These are phyloP conservation scores for Boloria selene DNA, from an alignment of 2,888 invertebrate genomes.

Conservation along the genomic window DNA sequence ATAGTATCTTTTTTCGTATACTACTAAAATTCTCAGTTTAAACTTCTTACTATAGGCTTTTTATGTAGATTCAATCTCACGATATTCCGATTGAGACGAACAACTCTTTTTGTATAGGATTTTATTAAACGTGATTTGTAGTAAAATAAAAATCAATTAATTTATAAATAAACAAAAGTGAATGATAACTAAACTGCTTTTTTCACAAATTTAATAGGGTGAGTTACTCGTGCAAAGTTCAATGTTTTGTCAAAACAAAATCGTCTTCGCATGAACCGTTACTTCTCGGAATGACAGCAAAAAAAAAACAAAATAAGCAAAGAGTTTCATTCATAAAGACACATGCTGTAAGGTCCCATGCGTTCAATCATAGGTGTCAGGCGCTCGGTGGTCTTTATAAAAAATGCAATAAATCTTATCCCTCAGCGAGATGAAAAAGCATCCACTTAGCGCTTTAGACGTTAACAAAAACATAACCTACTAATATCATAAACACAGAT, in stretches of 20 bases:
- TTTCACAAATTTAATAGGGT: slow-evolving; percentile 19
- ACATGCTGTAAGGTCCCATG: slow-evolving; percentile 48
- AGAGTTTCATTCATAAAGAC: slow-evolving; percentile 48
- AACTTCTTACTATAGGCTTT: neutral
- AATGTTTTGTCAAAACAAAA: slow-evolving; percentile 27
- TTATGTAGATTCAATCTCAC: slow-evolving; percentile 19
- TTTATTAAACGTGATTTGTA: neutral
- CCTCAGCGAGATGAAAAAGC: slow-evolving; percentile 36
- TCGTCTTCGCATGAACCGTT: slow-evolving; percentile 33
- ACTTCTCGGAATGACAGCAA: slow-evolving; percentile 33
- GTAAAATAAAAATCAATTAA: slow-evolving; percentile 7
- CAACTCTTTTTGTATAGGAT: neutral
- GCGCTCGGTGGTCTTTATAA: slow-evolving; percentile 56
- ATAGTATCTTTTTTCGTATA: slow-evolving; percentile 2
- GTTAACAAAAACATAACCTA: slow-evolving; percentile 42
- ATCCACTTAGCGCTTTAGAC: slow-evolving; percentile 38
- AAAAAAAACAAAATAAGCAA: slow-evolving; percentile 31
- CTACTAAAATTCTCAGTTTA: slow-evolving; percentile 7
- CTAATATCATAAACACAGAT: slow-evolving; percentile 15
- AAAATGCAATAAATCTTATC: slow-evolving; percentile 53
- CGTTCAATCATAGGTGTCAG: slow-evolving; percentile 53
- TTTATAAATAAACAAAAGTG: neutral
- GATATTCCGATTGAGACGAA: neutral
- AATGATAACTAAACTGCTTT: too few relatives aligned
- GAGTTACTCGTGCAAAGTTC: slow-evolving; percentile 23